Conservation (phyloP, 2,888 invertebrate genomes). For the Drosophila pegasa region DNA sequence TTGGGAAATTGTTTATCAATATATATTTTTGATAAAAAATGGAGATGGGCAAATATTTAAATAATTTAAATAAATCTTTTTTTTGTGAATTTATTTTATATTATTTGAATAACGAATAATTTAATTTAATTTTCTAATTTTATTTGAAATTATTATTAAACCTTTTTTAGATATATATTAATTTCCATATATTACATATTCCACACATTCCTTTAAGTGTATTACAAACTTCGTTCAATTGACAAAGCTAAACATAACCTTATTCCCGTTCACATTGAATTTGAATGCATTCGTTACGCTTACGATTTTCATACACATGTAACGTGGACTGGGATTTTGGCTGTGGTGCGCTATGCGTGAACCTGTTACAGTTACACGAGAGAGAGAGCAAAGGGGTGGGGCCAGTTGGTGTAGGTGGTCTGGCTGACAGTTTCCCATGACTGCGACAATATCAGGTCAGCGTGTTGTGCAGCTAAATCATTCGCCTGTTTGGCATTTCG, state of each 20-base stretch:
- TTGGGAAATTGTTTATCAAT: too few species aligned
- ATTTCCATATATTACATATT: too few species aligned
- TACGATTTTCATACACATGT: conserved; percentile 46
- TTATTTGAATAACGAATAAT: too few species aligned
- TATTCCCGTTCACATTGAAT: conserved; percentile 51
- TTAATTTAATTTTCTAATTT: too few species aligned
- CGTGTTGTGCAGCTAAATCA: conserved; percentile 36
- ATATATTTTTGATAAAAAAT: too few species aligned
- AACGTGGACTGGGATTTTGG: conserved; percentile 31
- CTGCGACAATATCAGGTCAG: conserved; percentile 44
- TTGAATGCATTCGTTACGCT: conserved; percentile 67
- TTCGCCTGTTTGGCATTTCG: conserved; percentile 19
- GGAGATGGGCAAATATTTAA: too few species aligned
- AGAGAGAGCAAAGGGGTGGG: not conserved
- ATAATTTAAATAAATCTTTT: too few species aligned
- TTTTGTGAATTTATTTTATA: too few species aligned
- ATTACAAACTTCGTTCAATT: not conserved
- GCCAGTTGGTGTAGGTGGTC: conserved; percentile 29
- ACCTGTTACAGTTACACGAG: conserved; percentile 47
- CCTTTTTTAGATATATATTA: too few species aligned
- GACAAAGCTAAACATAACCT: too few species aligned
- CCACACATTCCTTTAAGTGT: not conserved
- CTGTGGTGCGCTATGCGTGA: conserved; percentile 62
- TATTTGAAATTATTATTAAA: too few species aligned
- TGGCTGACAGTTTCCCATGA: conserved; percentile 65